phyloP scores from a whole-genome alignment of 2,797 vertebrate species.

The Pseudomugil tenellus region DNA sequence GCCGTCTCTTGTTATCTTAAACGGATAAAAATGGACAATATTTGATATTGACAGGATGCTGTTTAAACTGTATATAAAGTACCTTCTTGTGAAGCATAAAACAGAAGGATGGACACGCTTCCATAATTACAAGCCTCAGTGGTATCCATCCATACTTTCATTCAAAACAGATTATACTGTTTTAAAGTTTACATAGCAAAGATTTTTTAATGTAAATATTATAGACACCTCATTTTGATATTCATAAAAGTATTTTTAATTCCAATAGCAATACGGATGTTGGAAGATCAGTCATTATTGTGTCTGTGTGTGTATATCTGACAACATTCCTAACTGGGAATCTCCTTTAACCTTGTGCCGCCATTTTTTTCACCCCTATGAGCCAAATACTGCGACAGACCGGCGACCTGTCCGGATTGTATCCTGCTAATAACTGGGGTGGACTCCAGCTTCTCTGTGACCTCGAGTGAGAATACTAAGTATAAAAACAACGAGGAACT shows the following conservation, averaged over 20 bases:
- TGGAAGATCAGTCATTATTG: not conserved
- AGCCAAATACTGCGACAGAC: too few relatives aligned
- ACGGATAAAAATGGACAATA: not conserved
- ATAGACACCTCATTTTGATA: not conserved
- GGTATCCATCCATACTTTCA: not conserved
- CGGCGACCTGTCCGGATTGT: too few relatives aligned
- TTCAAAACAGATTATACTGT: not conserved
- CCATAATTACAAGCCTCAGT: not conserved
- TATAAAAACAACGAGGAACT: too few relatives aligned
- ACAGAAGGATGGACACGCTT: not conserved
- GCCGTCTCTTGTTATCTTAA: not conserved
- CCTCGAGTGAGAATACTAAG: too few relatives aligned
- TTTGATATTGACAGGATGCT: not conserved
- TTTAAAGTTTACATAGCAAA: not conserved
- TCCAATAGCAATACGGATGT: not conserved
- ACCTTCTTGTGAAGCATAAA: not conserved
- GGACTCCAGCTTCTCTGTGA: too few relatives aligned
- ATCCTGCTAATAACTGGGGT: too few relatives aligned
- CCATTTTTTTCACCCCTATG: not conserved
- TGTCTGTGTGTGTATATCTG: too few relatives aligned
- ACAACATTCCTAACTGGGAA: too few relatives aligned
- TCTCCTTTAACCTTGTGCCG: too few relatives aligned
- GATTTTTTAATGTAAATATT: not conserved
- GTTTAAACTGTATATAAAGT: not conserved
- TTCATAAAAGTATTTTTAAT: not conserved